Evolutionary conservation across 92 coral and sea anemone genomes (phyloP), one percentile per base, ranked within the genome.

Genomic region (Paragorgia papillata): DNA sequence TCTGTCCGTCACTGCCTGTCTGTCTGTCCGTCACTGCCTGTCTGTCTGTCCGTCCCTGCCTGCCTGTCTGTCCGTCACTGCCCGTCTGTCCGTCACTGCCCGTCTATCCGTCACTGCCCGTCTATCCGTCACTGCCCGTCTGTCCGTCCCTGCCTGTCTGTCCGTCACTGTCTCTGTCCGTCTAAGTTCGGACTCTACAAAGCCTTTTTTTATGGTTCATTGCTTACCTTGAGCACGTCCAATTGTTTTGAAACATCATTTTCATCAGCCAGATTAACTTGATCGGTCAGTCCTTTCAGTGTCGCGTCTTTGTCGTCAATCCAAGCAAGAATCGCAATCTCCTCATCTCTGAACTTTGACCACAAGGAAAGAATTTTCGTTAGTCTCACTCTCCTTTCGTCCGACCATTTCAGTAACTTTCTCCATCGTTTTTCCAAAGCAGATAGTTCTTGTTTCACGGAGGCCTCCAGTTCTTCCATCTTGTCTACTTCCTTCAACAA

Each of bases 391-490:
- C 79, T 84, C 70, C 92, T 57, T 26, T 90, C 97, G 50, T 88
- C 97, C 4, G 90, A 80, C 97, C 97, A 90, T 75, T 67, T 90
- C 84, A 89, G 79, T 46, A 90, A 88, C 13, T 83, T 87, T 57
- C 88, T 88, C 97, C 97, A 90, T 2, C 92, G 92, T 58, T 88
- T 91, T 49, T 91, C 89, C 56, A 83, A 60, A 5, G 82, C 82
- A 21, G 85, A 31, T 21, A 70, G 74, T 34, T 88, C 89, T 71
- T 85, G 90, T 7, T 88, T 69, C 15, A 60, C 82, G 1, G 83
- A 78, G 37, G 80, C 85, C 48, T 90, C 97, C 28, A 90, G 63
- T 32, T 71, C 78, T 2, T 71, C 78, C 21, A 71, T 71, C 9
- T 71, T 75, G 76, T 88, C 92, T 20, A 90, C 80, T 28, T 90